phyloP scores from a whole-genome alignment of 2,113 vertebrate genomes.

The Elephantulus edwardii region DNA sequence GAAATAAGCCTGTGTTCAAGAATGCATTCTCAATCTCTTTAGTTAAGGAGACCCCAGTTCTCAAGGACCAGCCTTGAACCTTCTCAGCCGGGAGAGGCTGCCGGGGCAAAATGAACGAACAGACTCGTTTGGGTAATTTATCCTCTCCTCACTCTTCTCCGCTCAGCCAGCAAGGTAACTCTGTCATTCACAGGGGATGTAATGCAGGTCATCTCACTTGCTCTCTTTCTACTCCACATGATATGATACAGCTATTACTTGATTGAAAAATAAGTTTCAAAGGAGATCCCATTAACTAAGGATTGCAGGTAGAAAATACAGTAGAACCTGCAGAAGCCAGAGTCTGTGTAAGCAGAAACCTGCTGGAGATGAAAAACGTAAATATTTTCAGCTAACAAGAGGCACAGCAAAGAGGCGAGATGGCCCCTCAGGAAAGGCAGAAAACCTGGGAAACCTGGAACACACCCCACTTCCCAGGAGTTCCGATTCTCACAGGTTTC shows the following conservation, averaged over 20 bases:
- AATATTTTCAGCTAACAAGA: neutral
- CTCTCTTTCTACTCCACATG: neutral
- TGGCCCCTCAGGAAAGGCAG: neutral
- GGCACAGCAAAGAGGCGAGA: neutral
- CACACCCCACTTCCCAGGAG: neutral
- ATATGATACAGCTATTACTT: neutral
- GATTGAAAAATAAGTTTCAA: neutral
- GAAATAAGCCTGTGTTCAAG: neutral
- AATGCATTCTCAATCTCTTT: neutral
- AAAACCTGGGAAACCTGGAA: neutral
- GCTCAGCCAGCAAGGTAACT: neutral
- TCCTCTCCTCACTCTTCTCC: neutral
- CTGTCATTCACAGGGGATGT: neutral
- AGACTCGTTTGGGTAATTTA: neutral
- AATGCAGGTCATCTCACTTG: neutral
- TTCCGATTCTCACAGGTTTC: neutral
- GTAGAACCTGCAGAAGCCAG: neutral
- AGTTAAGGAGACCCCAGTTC: neutral
- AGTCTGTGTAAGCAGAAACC: neutral
- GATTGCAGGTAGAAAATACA: neutral
- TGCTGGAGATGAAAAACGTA: neutral
- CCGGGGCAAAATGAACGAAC: neutral
- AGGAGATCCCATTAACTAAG: neutral
- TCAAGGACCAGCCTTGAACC: neutral
- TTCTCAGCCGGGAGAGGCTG: neutral